Percentiles rank a stretch among this genome's conserved stretches.
These are phyloP conservation scores for Neofelis nebulosa DNA, from an alignment of 2,113 vertebrate genomes.

Conservation along the genomic window DNA sequence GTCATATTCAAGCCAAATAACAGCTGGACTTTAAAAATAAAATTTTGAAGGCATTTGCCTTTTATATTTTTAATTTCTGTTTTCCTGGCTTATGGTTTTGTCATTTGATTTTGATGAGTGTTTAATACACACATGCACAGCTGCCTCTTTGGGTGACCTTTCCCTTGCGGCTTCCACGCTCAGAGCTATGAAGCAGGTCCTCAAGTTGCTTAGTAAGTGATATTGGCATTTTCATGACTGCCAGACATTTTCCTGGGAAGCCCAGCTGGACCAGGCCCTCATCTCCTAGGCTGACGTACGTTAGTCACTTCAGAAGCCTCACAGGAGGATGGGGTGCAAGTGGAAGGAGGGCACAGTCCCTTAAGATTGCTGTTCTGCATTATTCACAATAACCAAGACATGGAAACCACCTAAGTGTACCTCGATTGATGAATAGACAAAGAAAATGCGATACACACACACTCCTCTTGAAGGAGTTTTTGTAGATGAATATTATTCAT, in stretches of 20 bases:
- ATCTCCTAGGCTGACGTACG: not conserved
- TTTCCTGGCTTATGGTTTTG: conserved; percentile 78
- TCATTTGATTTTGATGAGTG: conserved; percentile 80
- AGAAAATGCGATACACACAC: not conserved
- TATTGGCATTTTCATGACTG: not conserved
- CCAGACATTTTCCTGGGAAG: conserved; percentile 34
- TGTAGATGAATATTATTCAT: not conserved
- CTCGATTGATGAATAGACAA: not conserved
- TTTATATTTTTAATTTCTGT: conserved; percentile 83
- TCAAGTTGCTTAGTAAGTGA: conserved; percentile 66
- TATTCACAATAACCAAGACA: not conserved
- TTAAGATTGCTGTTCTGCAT: not conserved
- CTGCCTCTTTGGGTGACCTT: conserved; percentile 74
- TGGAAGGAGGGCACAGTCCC: not conserved
- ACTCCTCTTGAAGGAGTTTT: not conserved
- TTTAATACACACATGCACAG: conserved; percentile 74
- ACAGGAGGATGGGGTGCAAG: not conserved
- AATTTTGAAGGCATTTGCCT: conserved; percentile 81
- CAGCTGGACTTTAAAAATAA: conserved; percentile 84
- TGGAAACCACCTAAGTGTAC: not conserved
- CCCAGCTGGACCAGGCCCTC: not conserved
- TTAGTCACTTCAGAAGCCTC: conserved; percentile 10
- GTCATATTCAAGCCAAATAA: conserved; percentile 82
- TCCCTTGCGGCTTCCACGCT: conserved; percentile 46
- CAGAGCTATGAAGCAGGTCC: conserved; percentile 51